These are phyloP conservation scores for Streptopelia turtur DNA, from an alignment of 2,797 vertebrate species.

Conservation along the genomic window DNA sequence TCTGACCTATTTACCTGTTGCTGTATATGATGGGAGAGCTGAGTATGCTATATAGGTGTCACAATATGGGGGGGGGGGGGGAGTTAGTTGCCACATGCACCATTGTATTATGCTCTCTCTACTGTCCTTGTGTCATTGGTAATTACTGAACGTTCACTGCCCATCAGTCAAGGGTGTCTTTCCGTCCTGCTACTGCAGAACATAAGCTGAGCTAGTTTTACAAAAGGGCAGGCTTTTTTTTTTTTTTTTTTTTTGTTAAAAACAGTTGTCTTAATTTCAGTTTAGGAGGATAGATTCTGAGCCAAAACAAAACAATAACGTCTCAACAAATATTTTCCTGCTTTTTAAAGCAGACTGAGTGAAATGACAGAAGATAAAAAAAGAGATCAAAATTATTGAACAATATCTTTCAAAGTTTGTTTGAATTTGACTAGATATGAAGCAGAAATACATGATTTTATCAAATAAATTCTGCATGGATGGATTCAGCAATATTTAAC, in stretches of 20 bases:
- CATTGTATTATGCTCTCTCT: neutral
- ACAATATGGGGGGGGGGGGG: accelerated
- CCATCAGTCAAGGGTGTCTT: neutral
- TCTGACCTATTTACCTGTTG: neutral
- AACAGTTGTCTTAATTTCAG: neutral
- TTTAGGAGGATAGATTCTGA: neutral
- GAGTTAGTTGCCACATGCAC: neutral
- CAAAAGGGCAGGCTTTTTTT: neutral
- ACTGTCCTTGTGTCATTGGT: neutral
- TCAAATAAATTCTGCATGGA: neutral
- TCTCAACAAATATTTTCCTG: neutral
- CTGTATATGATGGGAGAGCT: neutral
- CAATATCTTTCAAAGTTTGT: neutral
- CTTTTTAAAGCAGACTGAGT: neutral
- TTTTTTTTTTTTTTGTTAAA: neutral
- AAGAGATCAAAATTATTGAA: neutral
- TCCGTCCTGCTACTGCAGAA: neutral
- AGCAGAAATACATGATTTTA: neutral
- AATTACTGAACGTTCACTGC: neutral
- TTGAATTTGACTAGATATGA: neutral
- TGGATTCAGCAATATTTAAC: constrained; percentile 1
- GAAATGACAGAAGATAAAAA: neutral
- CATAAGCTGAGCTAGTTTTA: neutral
- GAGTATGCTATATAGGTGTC: neutral
- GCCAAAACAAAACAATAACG: neutral